Evolutionary conservation across 35 echinoderm and acorn worm genomes (phyloP).

Genomic region (Eucidaris tribuloides): DNA sequence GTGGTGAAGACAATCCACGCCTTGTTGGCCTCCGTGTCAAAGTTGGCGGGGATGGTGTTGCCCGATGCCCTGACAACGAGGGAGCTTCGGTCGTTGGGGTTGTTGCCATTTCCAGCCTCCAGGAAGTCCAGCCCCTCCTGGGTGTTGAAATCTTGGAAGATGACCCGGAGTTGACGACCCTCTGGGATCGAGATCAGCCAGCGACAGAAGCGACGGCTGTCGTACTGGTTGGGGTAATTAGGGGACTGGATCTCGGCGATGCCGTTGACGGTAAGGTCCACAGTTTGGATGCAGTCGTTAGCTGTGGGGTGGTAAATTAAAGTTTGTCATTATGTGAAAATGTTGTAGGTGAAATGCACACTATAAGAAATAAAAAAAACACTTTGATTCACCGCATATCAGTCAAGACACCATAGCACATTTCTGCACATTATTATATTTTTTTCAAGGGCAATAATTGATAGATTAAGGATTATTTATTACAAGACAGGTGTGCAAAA

Average conservation of each 20-base stretch:
- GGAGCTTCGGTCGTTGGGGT: conserved; percentile 40
- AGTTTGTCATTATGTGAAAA: too few relatives aligned
- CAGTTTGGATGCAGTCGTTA: conserved; percentile 28
- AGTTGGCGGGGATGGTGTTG: conserved; percentile 55
- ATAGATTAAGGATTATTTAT: too few relatives aligned
- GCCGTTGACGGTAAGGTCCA: conserved; percentile 25
- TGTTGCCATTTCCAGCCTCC: conserved; percentile 57
- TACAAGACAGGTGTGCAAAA: too few relatives aligned
- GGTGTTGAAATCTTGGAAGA: conserved; percentile 70
- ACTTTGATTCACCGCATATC: too few relatives aligned
- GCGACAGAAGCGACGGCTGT: conserved; percentile 57
- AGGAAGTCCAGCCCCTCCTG: conserved; percentile 69
- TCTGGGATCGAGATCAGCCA: conserved; percentile 67
- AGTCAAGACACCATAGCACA: too few relatives aligned
- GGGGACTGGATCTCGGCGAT: conserved; percentile 47
- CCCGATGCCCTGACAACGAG: conserved; percentile 56
- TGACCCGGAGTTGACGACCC: conserved; percentile 44
- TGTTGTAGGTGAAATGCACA: too few relatives aligned
- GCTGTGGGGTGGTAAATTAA: too few relatives aligned
- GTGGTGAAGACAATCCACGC: conserved; percentile 81
- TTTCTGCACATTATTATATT: too few relatives aligned
- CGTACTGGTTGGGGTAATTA: conserved; percentile 67
- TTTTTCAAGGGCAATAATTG: too few relatives aligned
- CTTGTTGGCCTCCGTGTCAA: conserved; percentile 51
- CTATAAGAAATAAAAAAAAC: too few relatives aligned